Evolutionary conservation across 2,113 vertebrate genomes (phyloP).

Genomic region (Pachyramphus minor): DNA sequence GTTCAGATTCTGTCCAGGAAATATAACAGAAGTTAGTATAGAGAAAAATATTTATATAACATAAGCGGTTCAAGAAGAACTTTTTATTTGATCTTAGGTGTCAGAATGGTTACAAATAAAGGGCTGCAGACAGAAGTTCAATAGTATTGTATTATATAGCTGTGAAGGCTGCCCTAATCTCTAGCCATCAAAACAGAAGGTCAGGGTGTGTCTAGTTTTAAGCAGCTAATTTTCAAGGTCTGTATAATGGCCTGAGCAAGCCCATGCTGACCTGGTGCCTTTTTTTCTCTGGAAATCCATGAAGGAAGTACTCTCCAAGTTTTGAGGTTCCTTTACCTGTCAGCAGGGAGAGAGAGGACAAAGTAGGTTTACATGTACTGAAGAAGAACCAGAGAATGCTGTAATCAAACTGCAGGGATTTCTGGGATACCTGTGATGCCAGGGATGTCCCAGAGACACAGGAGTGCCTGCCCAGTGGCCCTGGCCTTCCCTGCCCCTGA

Average conservation of each 20-base stretch:
- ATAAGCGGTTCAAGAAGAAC: not conserved
- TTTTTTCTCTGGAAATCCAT: not conserved
- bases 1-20: not conserved
- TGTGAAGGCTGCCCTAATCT: not conserved
- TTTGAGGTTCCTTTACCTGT: not conserved
- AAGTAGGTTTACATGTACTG: not conserved
- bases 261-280: not conserved
- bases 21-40: not conserved
- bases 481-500: not conserved
- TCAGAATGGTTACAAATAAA: conserved; percentile 22
- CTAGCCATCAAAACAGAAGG: conserved; percentile 25
- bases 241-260: not conserved
- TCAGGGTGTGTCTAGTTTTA: not conserved
- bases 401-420: not conserved
- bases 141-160: conserved; percentile 11
- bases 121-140: conserved; percentile 44
- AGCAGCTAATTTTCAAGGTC: not conserved
- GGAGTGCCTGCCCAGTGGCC: not conserved
- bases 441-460: not conserved
- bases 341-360: not conserved
- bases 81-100: not conserved
- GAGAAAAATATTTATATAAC: not conserved
- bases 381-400: not conserved
- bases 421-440: not conserved
- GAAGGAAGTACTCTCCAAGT: not conserved